Evolutionary conservation across 2,113 vertebrate genomes (phyloP).

Genomic region (Cheirogaleus medius): DNA sequence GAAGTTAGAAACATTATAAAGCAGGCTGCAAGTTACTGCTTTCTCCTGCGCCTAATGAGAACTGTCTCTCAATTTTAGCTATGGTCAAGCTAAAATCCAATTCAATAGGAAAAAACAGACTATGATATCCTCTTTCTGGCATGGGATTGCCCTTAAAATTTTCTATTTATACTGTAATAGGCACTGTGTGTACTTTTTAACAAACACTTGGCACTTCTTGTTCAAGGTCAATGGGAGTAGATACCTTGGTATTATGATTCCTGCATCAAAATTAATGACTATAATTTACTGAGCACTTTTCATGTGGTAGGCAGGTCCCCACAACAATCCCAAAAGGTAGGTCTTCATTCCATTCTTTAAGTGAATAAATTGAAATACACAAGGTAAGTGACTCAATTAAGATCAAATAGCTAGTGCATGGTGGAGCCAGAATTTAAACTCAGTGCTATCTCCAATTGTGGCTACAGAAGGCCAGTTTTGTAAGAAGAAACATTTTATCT

Average conservation of each 20-base stretch:
- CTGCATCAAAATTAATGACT: background rate
- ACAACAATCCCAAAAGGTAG: background rate
- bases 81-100: background rate
- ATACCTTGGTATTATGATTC: background rate
- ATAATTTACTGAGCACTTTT: background rate
- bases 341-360: background rate
- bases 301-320: background rate
- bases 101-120: background rate
- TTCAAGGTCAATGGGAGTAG: background rate
- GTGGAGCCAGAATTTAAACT: background rate
- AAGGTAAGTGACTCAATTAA: background rate
- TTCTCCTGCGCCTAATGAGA: background rate
- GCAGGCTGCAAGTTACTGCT: background rate
- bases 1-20: background rate
- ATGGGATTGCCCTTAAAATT: background rate
- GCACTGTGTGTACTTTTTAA: background rate
- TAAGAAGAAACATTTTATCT: background rate
- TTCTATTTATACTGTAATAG: background rate
- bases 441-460: background rate
- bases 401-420: background rate
- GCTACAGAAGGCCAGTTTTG: background rate
- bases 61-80: background rate
- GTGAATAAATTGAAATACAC: background rate
- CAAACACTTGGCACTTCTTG: background rate
- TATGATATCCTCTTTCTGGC: background rate